Evolutionary conservation across 1,140 invertebrate species (phyloP).

Genomic region (Octopus sinensis): DNA sequence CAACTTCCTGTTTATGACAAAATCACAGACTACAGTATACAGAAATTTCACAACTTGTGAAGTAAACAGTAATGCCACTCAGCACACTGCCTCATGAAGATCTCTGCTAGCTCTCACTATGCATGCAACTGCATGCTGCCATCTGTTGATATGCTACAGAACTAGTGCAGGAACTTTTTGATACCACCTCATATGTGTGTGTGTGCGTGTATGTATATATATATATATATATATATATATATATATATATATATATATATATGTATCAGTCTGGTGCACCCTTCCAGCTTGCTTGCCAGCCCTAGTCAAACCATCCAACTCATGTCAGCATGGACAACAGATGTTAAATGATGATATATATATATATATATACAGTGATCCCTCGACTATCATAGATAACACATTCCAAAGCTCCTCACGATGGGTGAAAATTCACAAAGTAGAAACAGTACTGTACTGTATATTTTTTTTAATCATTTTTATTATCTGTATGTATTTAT

Average conservation of each 20-base stretch:
- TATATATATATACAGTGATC: too few species aligned
- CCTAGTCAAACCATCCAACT: too few species aligned
- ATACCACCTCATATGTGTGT: neutral
- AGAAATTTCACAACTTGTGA: neutral
- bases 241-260: neutral
- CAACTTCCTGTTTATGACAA: neutral
- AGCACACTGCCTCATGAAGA: neutral
- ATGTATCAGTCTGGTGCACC: too few species aligned
- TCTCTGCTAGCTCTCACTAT: neutral
- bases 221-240: neutral
- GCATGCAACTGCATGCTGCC: neutral
- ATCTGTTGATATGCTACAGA: neutral
- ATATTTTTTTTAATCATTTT: too few species aligned
- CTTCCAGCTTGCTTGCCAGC: too few species aligned
- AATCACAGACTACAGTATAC: neutral
- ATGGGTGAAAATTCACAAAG: too few species aligned
- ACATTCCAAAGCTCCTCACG: too few species aligned
- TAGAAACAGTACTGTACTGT: too few species aligned
- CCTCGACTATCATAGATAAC: too few species aligned
- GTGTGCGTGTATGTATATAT: neutral
- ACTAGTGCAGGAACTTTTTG: neutral
- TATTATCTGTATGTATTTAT: too few species aligned
- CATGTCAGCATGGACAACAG: too few species aligned
- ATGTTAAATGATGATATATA: too few species aligned
- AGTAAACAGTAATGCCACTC: neutral